phyloP scores from a whole-genome alignment of 2,888 invertebrate genomes.

The Lymantria dispar region DNA sequence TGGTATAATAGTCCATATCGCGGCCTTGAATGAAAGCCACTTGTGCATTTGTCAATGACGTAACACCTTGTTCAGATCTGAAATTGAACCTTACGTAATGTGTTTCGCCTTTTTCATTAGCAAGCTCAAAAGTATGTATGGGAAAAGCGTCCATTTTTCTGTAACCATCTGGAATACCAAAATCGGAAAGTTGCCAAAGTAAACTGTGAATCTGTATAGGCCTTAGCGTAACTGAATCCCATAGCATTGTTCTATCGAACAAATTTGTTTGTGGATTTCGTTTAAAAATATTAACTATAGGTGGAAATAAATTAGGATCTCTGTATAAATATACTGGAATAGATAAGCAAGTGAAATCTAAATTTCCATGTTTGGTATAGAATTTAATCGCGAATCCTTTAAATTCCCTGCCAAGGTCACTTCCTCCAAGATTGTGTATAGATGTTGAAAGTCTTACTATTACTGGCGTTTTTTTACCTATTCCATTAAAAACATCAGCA shows the following conservation, averaged over 20 bases:
- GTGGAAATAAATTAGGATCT: slow-evolving; percentile 78
- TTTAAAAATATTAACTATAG: slow-evolving; percentile 77
- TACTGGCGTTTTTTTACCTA: slow-evolving; percentile 83
- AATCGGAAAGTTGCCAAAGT: slow-evolving; percentile 90
- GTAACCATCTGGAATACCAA: slow-evolving; percentile 93
- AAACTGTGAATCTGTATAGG: slow-evolving; percentile 87
- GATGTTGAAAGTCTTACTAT: slow-evolving; percentile 82
- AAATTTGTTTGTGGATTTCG: slow-evolving; percentile 79
- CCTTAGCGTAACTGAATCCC: slow-evolving; percentile 75
- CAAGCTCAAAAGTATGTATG: slow-evolving; percentile 93
- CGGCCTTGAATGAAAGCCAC: slow-evolving; percentile 83
- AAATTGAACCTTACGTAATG: slow-evolving; percentile 94
- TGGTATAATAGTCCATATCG: slow-evolving; percentile 91
- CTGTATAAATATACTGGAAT: slow-evolving; percentile 81
- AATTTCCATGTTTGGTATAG: slow-evolving; percentile 49
- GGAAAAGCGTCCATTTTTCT: slow-evolving; percentile 95
- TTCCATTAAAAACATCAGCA: slow-evolving; percentile 80
- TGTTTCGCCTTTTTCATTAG: slow-evolving; percentile 86
- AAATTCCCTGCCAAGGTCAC: slow-evolving; percentile 61
- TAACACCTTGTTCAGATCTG: slow-evolving; percentile 93
- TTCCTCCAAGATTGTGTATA: slow-evolving; percentile 84
- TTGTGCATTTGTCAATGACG: slow-evolving; percentile 84
- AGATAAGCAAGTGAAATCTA: slow-evolving; percentile 62
- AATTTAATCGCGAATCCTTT: slow-evolving; percentile 70
- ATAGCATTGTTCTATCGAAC: slow-evolving; percentile 51